These are phyloP conservation scores for Epinotia nisella DNA, from an alignment of 2,888 invertebrate species.

Conservation along the genomic window DNA sequence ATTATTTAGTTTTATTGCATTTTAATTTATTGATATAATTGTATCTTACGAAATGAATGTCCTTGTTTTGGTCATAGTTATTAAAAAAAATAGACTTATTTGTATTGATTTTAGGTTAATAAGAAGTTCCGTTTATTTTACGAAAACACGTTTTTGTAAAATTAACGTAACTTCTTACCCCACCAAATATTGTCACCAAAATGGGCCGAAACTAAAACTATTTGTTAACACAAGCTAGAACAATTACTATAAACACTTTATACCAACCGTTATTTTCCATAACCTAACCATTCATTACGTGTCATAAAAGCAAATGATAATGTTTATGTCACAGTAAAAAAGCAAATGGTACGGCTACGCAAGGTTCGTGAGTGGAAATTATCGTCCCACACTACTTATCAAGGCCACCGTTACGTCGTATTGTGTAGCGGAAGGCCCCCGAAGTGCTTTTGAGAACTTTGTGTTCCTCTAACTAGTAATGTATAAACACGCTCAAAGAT, in stretches of 20 bases:
- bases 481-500: not conserved
- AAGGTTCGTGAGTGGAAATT: constrained; percentile 49
- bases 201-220: too few species aligned
- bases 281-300: not conserved
- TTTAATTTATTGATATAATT: too few species aligned
- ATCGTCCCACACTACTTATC: constrained; percentile 49
- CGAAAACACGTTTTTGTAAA: too few species aligned
- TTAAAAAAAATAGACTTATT: too few species aligned
- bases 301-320: not conserved
- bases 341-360: constrained; percentile 18
- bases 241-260: not conserved
- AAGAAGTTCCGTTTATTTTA: too few species aligned
- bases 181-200: too few species aligned
- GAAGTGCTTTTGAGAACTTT: constrained; percentile 5
- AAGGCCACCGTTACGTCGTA: constrained; percentile 7
- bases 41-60: too few species aligned
- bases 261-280: not conserved
- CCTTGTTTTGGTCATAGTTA: too few species aligned
- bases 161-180: too few species aligned
- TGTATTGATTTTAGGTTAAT: too few species aligned
- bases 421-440: constrained; percentile 1
- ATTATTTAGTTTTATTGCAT: too few species aligned
- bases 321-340: not conserved
- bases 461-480: not conserved
- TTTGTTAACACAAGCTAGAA: too few species aligned